A percentile compares a stretch with the other conserved stretches of the same genome.
phyloP scores from a whole-genome alignment of 1,140 invertebrate species.

The Drosophila virilis region DNA sequence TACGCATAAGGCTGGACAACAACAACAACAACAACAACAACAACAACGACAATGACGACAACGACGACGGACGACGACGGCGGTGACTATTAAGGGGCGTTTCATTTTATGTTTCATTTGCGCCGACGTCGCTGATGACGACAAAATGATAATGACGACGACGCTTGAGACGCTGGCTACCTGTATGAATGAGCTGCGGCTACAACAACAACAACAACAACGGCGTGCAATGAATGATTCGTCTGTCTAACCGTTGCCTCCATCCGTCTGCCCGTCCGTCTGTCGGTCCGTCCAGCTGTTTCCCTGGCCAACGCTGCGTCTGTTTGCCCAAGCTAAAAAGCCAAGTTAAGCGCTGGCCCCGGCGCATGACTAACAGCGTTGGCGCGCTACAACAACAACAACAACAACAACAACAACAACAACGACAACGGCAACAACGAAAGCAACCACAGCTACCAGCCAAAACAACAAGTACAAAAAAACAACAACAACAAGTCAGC shows the following conservation, averaged over 20 bases:
- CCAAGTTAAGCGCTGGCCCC: conserved; percentile 71
- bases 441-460: conserved; percentile 7
- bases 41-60: not conserved
- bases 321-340: conserved; percentile 52
- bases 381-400: conserved; percentile 67
- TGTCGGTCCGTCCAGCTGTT: conserved; percentile 23
- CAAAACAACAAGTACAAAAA: conserved; percentile 23
- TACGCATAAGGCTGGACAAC: conserved; percentile 72
- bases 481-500: conserved; percentile 47
- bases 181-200: conserved; percentile 62
- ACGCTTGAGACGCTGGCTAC: conserved; percentile 45
- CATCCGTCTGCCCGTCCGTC: conserved; percentile 2
- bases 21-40: not conserved
- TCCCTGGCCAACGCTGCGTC: conserved; percentile 19
- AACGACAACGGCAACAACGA: conserved; percentile 46
- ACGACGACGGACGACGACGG: conserved; percentile 33
- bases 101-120: conserved; percentile 83
- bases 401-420: too few species aligned
- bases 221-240: conserved; percentile 68
- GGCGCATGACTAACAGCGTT: conserved; percentile 76
- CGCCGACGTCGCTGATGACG: conserved; percentile 78
- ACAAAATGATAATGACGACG: conserved; percentile 79
- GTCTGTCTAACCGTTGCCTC: conserved; percentile 42
- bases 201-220: not conserved
- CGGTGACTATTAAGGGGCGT: conserved; percentile 77